phyloP scores from a whole-genome alignment of 2,888 invertebrate species.

The Lomographa bimaculata region DNA sequence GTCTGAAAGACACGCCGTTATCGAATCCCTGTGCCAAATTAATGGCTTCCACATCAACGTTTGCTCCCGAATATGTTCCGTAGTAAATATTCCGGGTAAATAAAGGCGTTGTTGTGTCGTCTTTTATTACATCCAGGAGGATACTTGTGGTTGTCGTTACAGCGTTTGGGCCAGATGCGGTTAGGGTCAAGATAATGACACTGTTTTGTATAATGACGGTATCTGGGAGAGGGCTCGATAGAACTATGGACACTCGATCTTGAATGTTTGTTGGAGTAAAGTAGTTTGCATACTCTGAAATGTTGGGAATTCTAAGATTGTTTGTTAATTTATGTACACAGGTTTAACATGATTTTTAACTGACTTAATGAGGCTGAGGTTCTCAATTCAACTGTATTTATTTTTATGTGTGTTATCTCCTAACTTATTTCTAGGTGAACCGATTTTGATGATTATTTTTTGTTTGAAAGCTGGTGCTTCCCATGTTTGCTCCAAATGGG shows the following conservation, averaged over 20 bases:
- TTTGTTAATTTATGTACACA: too few relatives aligned
- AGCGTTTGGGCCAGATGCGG: constrained; percentile 54
- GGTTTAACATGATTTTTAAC: too few relatives aligned
- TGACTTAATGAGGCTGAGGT: too few relatives aligned
- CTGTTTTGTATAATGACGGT: constrained; percentile 50
- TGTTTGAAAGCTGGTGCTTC: too few relatives aligned
- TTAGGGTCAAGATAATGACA: constrained; percentile 52
- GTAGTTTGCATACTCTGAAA: constrained; percentile 32
- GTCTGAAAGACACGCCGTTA: constrained; percentile 46
- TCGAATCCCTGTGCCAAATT: constrained; percentile 57
- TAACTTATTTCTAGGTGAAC: too few relatives aligned
- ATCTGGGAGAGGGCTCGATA: constrained; percentile 44
- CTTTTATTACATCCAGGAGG: constrained; percentile 60
- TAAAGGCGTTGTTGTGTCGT: constrained; percentile 55
- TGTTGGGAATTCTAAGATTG: too few relatives aligned
- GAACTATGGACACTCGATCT: constrained; percentile 44
- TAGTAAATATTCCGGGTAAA: constrained; percentile 56
- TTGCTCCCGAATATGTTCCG: constrained; percentile 42
- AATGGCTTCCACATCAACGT: constrained; percentile 47
- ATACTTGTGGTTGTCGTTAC: constrained; percentile 51
- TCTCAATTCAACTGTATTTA: too few relatives aligned
- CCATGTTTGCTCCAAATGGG: too few relatives aligned
- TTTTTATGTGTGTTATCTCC: too few relatives aligned
- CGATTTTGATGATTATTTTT: too few relatives aligned
- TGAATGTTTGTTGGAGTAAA: constrained; percentile 41